Percentiles rank a stretch among this genome's conserved stretches.
phyloP scores from a whole-genome alignment of 2,888 invertebrate genomes.

The Lacanobia wlatinum region DNA sequence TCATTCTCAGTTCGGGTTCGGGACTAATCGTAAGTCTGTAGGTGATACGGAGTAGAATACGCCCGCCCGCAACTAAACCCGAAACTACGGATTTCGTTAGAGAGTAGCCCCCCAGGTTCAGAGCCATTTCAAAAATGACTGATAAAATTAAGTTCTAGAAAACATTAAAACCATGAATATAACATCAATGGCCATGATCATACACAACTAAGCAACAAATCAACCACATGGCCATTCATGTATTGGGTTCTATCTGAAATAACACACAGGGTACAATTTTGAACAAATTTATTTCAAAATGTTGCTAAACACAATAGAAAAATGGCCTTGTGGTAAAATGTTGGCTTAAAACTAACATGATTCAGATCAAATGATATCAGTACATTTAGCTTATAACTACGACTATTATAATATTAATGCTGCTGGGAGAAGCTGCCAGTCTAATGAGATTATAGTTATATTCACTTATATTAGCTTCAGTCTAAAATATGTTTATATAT shows the following conservation, averaged over 20 bases:
- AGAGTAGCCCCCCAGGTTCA: too few species aligned
- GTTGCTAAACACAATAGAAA: conserved; percentile 82
- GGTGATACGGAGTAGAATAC: too few species aligned
- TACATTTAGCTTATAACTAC: conserved; percentile 66
- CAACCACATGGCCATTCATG: conserved; percentile 89
- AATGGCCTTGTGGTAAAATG: conserved; percentile 88
- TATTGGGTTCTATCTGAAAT: conserved; percentile 82
- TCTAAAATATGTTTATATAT: conserved; percentile 19
- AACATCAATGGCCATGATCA: conserved; percentile 87
- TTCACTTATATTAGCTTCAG: conserved; percentile 11
- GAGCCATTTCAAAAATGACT: background rate
- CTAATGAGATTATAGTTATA: conserved; percentile 11
- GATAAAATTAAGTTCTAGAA: background rate
- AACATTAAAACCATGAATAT: conserved; percentile 52
- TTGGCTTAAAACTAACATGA: conserved; percentile 60
- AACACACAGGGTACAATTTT: conserved; percentile 78
- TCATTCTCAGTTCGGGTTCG: too few species aligned
- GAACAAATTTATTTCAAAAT: conserved; percentile 79
- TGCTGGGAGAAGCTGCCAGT: conserved; percentile 35
- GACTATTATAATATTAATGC: conserved; percentile 47
- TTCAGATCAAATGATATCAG: conserved; percentile 56
- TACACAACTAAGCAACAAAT: conserved; percentile 65
- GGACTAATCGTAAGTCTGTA: too few species aligned
- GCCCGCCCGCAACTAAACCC: too few species aligned
- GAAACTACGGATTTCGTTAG: too few species aligned